phyloP scores from a whole-genome alignment of 2,113 vertebrate genomes.

The Rhinolophus ferrumequinum region DNA sequence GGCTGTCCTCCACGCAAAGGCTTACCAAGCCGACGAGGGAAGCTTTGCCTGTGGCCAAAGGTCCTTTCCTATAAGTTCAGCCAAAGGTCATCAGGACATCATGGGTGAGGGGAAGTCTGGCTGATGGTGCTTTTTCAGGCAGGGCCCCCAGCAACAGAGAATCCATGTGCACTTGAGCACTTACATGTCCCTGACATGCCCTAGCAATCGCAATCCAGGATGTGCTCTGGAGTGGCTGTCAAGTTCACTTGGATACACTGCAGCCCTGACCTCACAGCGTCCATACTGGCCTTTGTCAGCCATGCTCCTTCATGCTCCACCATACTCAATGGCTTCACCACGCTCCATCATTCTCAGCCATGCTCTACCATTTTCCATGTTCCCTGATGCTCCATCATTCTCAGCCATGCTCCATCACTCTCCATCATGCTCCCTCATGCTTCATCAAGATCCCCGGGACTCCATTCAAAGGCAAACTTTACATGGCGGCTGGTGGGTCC shows the following conservation, averaged over 20 bases:
- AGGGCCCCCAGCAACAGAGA: not conserved
- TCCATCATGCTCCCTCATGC: rapidly evolving
- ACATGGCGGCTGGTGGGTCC: not conserved
- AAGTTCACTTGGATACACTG: not conserved
- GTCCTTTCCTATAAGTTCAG: not conserved
- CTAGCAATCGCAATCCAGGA: not conserved
- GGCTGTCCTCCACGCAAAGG: rapidly evolving
- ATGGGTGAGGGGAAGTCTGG: rapidly evolving
- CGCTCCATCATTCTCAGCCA: rapidly evolving
- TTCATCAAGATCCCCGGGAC: not conserved
- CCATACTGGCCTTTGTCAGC: not conserved
- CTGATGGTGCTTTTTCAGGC: not conserved
- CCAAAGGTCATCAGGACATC: not conserved
- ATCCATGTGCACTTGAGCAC: not conserved
- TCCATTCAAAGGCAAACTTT: not conserved
- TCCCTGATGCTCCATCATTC: rapidly evolving
- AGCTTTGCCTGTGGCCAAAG: rapidly evolving
- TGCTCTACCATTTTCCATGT: rapidly evolving
- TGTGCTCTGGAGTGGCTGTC: not conserved
- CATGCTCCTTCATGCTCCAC: rapidly evolving
- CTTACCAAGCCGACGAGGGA: not conserved
- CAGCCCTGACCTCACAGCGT: not conserved
- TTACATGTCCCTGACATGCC: not conserved
- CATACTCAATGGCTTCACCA: not conserved
- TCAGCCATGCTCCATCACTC: rapidly evolving